These are phyloP conservation scores for Nansenia antarctica DNA, from an alignment of 2,113 vertebrate genomes.

Conservation along the genomic window DNA sequence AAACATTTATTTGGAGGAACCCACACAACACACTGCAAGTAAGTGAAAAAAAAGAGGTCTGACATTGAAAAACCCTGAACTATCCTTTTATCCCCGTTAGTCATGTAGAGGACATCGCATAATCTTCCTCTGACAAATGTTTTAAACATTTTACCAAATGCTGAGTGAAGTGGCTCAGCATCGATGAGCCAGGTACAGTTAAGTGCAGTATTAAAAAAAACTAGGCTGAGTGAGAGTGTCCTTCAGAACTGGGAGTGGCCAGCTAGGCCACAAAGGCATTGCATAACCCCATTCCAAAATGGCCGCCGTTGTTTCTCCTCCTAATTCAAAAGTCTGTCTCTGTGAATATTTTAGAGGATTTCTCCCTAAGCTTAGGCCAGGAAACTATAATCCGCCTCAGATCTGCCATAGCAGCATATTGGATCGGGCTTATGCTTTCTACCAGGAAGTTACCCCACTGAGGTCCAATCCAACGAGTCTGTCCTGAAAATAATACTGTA, in stretches of 20 bases:
- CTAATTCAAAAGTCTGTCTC: conserved; percentile 61
- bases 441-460: no score
- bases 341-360: conserved; percentile 72
- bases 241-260: neutral
- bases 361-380: conserved; percentile 64
- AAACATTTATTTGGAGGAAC: no score
- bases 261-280: conserved; percentile 40
- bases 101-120: no score
- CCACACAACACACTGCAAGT: no score
- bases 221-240: no score
- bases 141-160: conserved; percentile 4
- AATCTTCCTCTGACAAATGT: no score
- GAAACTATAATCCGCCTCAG: conserved; percentile 69
- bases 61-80: no score
- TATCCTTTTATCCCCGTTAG: no score
- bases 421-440: conserved; percentile 57
- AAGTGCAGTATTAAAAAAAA: neutral
- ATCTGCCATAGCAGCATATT: conserved; percentile 71
- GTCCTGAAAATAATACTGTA: conserved; percentile 47
- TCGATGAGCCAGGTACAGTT: no score
- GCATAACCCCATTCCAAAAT: conserved; percentile 55
- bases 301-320: conserved; percentile 61
- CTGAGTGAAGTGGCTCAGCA: no score
- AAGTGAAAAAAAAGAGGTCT: no score
- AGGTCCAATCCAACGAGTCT: conserved; percentile 48